Conservation (phyloP, 2,888 invertebrate species). For the Iphiclides podalirius region DNA sequence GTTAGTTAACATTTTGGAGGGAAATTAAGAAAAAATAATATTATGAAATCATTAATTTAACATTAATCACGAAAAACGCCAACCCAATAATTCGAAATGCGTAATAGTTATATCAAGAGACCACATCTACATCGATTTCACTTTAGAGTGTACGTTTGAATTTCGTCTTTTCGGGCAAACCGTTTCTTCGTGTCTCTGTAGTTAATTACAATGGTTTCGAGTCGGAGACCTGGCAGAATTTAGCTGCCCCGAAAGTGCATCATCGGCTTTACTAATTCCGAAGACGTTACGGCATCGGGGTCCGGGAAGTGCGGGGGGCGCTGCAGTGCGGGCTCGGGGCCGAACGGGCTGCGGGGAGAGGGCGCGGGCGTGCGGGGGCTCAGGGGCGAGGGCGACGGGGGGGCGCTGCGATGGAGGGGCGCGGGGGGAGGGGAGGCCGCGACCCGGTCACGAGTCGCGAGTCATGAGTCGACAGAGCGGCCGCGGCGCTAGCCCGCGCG, state of each 20-base stretch:
- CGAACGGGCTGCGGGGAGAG: conserved; percentile 29
- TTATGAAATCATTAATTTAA: no score
- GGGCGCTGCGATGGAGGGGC: conserved; percentile 25
- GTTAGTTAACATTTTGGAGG: no score
- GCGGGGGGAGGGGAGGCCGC: conserved; percentile 45
- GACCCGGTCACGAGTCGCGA: conserved; percentile 64
- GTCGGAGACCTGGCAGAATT: conserved; percentile 29
- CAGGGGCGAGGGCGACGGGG: conserved; percentile 25
- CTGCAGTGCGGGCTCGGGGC: conserved; percentile 65
- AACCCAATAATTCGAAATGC: no score
- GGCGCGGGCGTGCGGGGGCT: conserved; percentile 25
- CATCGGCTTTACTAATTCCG: conserved; percentile 61
- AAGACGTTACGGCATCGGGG: conserved; percentile 73
- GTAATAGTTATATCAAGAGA: no score
- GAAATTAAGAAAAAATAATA: no score
- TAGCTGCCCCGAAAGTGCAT: conserved; percentile 56
- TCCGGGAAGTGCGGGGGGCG: conserved; percentile 34
- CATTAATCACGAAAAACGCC: no score
- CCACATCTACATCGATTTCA: no score
- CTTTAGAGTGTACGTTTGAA: no score
- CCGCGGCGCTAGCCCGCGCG: conserved; percentile 73
- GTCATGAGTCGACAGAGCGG: conserved; percentile 59
- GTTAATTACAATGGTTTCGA: no score
- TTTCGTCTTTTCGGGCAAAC: no score
- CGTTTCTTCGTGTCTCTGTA: no score